Percentiles rank a stretch among this genome's conserved stretches.
Evolutionary conservation across 2,888 invertebrate genomes (phyloP).

Genomic region (Pollenia amentaria): DNA sequence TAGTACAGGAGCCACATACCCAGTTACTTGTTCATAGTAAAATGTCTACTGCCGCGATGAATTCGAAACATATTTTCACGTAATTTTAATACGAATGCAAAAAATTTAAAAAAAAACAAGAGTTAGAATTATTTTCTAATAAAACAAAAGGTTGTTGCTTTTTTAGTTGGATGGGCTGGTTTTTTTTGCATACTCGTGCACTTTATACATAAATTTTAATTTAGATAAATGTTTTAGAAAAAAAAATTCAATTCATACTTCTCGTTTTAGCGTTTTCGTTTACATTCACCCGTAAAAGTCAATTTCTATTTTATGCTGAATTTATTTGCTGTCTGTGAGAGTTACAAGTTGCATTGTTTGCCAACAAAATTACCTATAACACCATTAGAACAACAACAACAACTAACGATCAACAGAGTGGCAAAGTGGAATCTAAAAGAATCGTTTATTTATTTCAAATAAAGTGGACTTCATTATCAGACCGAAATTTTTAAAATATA

Average conservation of each 20-base stretch:
- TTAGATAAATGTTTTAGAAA: conserved; percentile 30
- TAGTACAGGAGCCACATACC: conserved; percentile 11
- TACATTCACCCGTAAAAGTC: conserved; percentile 34
- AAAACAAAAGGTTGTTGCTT: conserved; percentile 31
- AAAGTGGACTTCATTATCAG: neutral
- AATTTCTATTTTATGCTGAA: conserved; percentile 43
- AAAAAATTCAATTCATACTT: conserved; percentile 31
- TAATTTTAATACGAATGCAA: conserved; percentile 33
- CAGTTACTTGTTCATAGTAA: neutral
- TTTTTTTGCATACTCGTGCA: conserved; percentile 7
- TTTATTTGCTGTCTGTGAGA: conserved; percentile 1
- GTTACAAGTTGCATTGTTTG: conserved; percentile 41
- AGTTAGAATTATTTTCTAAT: conserved; percentile 52
- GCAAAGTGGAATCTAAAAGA: conserved; percentile 3
- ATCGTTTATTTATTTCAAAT: neutral
- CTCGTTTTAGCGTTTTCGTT: neutral
- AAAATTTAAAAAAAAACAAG: conserved; percentile 12
- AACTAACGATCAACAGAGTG: conserved; percentile 11
- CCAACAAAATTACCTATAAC: conserved; percentile 62
- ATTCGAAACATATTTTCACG: conserved; percentile 49
- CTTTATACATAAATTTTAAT: conserved; percentile 39
- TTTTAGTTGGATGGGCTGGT: neutral
- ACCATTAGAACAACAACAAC: conserved; percentile 46
- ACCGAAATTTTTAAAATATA: too few relatives aligned
- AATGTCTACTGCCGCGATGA: neutral